Base-by-base conservation (phyloP, 2,797 vertebrate species). In the Enteromius fasciolatus region DNA sequence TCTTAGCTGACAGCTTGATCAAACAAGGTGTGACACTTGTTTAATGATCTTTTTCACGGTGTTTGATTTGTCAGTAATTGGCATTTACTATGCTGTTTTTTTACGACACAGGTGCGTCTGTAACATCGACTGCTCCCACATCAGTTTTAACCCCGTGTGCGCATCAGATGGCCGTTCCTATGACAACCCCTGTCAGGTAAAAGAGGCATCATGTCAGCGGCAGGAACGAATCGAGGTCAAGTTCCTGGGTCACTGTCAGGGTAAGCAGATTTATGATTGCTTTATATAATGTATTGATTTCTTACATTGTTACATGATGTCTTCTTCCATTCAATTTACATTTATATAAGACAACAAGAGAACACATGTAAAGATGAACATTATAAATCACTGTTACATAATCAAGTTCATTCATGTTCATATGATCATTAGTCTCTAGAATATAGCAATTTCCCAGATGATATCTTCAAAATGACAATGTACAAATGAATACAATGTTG, bases 151-250 rank as follows among this genome's bases (percentile, higher is more conserved):
- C 94, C 98, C 97, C 54, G 98, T 99, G 91, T 99, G 98, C 85
- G 98, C 98, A 92, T 99, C 98, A 12, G 97, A 99, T 70, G 98
- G 98, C 83, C 98, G 96, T 89, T 99, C 98, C 89, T 99, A 99
- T 86, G 98, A 99, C 95, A 99, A 99, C 94, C 98, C 98, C 86
- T 99, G 98, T 95, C 97, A 99, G 94, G 98, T 99, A 95, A 99
- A 99, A 94, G 98, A 99, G 94, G 98, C 96, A 0, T 99, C 98
- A 41, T 99, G 98, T 94, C 97, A 99, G 95, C 98, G 97, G 93
- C 98, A 99, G 93, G 98, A 99, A 90, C 97, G 97, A 92, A 99
- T 99, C 92, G 98, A 99, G 95, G 98, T 99, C 93, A 97, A 97
- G 93, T 96, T 97, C 95, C 94, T 99, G 95, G 98, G 98, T 90